Evolutionary conservation across 1,140 invertebrate species (phyloP).

Genomic region (Riptortus pedestris): DNA sequence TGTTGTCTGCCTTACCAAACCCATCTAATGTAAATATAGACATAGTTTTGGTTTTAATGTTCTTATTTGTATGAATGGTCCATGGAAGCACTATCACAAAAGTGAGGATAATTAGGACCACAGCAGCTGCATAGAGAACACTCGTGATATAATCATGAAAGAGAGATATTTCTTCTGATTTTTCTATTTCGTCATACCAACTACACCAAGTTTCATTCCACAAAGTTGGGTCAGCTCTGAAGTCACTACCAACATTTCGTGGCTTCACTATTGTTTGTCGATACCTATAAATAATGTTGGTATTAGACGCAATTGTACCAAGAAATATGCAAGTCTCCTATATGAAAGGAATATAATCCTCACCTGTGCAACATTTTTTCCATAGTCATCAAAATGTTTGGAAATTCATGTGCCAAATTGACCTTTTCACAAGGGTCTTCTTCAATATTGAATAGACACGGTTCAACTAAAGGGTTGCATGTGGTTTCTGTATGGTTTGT

Average conservation of each 20-base stretch:
- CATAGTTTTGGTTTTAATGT: background rate
- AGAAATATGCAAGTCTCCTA: background rate
- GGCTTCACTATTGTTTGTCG: constrained; percentile 39
- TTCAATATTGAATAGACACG: constrained; percentile 62
- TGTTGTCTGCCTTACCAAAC: too few relatives aligned
- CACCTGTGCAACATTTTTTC: constrained; percentile 39
- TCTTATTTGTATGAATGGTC: background rate
- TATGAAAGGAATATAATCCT: too few relatives aligned
- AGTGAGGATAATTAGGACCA: background rate
- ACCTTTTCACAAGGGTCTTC: constrained; percentile 66
- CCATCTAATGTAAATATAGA: constrained; percentile 9
- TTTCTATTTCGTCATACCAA: constrained; percentile 40
- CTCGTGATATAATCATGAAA: background rate
- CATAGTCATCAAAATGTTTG: constrained; percentile 40
- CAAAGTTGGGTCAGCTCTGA: constrained; percentile 42
- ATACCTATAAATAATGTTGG: constrained; percentile 25
- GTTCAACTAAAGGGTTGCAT: constrained; percentile 44
- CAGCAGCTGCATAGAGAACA: background rate
- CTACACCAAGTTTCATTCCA: constrained; percentile 46
- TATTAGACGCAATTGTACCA: background rate
- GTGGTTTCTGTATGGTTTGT: constrained; percentile 33
- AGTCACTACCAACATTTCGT: constrained; percentile 44
- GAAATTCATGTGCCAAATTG: constrained; percentile 48
- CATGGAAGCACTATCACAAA: background rate
- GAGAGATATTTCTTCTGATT: background rate